phyloP scores from a whole-genome alignment of 2,888 invertebrate species.

The Rhagium mordax region DNA sequence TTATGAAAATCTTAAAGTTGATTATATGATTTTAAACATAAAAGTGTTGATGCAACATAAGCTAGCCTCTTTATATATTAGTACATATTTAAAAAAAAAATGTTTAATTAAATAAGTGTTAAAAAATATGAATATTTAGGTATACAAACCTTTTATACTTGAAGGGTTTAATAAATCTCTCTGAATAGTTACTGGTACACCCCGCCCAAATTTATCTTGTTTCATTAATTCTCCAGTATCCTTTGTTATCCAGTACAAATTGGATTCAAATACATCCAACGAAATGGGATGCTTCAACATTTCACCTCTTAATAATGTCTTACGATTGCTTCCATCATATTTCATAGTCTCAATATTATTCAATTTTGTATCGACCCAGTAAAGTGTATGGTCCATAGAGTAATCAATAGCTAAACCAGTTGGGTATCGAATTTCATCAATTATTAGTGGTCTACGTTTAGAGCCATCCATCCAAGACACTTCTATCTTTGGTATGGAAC shows the following conservation, averaged over 20 bases:
- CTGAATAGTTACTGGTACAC: conserved; percentile 88
- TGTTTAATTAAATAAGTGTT: too few species aligned
- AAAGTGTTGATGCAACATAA: too few species aligned
- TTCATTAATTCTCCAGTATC: conserved; percentile 89
- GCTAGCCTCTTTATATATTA: too few species aligned
- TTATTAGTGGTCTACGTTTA: conserved; percentile 85
- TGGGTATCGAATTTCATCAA: conserved; percentile 87
- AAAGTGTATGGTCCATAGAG: conserved; percentile 89
- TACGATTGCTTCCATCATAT: conserved; percentile 85
- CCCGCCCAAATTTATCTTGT: conserved; percentile 97
- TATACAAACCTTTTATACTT: conserved; percentile 80
- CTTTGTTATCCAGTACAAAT: conserved; percentile 93
- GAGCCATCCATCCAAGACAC: conserved; percentile 98
- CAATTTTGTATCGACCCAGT: conserved; percentile 96
- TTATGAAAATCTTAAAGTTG: not conserved
- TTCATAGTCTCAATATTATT: conserved; percentile 91
- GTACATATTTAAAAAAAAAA: too few species aligned
- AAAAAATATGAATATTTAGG: too few species aligned
- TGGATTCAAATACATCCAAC: conserved; percentile 94
- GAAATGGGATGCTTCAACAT: conserved; percentile 85
- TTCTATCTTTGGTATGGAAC: conserved; percentile 93
- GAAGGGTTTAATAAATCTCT: conserved; percentile 89
- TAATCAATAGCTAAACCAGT: conserved; percentile 93
- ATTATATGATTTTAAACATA: too few species aligned
- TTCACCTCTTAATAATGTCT: conserved; percentile 82